A percentile compares a stretch with the other conserved stretches of the same genome.
Evolutionary conservation across 92 coral and sea anemone species (phyloP).

Genomic region (Zoanthus sansibaricus): DNA sequence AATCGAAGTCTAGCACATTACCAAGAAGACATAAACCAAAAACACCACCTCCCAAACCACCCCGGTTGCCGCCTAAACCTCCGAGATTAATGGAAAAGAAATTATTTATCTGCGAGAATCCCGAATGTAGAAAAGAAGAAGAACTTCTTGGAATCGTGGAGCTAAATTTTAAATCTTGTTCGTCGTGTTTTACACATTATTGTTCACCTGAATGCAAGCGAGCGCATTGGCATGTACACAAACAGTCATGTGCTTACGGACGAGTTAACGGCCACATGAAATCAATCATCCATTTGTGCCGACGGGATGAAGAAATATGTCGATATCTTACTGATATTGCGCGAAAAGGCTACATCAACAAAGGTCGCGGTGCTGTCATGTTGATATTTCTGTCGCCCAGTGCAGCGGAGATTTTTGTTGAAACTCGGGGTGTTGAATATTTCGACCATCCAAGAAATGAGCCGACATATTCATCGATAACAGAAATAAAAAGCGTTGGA

Average conservation of each 20-base stretch:
- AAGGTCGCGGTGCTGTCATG: slow-evolving; percentile 97
- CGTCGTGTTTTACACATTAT: slow-evolving; percentile 96
- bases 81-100: slow-evolving; percentile 96
- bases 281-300: slow-evolving; percentile 76
- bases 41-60: slow-evolving; percentile 92
- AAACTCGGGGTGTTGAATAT: slow-evolving; percentile 76
- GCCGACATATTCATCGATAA: slow-evolving; percentile 88
- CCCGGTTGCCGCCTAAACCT: slow-evolving; percentile 94
- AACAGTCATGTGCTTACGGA: slow-evolving; percentile 86
- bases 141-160: slow-evolving; percentile 94
- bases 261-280: slow-evolving; percentile 90
- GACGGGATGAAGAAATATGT: slow-evolving; percentile 63
- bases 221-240: slow-evolving; percentile 90
- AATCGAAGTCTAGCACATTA: slow-evolving; percentile 77
- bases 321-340: slow-evolving; percentile 80
- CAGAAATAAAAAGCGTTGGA: slow-evolving; percentile 81
- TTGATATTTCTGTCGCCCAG: slow-evolving; percentile 89
- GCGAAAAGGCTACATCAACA: slow-evolving; percentile 74
- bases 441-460: slow-evolving; percentile 81
- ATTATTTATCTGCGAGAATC: slow-evolving; percentile 88
- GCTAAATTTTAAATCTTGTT: slow-evolving; percentile 92
- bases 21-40: slow-evolving; percentile 77
- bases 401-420: slow-evolving; percentile 93
- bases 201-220: slow-evolving; percentile 91
- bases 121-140: slow-evolving; percentile 88